Evolutionary conservation across 2,888 invertebrate genomes (phyloP).

Genomic region (Drosophila diplacantha): DNA sequence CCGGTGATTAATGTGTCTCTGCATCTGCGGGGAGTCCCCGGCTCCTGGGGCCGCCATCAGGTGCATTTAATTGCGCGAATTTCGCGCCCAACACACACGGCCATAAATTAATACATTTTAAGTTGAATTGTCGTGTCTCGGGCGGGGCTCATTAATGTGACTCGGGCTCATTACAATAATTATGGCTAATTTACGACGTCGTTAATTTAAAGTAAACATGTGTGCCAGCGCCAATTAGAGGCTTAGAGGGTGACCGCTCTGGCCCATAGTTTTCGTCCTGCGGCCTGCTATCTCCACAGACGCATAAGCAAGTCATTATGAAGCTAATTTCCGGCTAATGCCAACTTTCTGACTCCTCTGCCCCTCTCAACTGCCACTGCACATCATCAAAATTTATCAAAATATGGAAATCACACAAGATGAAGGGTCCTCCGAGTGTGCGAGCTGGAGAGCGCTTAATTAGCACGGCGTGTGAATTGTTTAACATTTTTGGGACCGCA

Average conservation of each 20-base stretch:
- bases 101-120: constrained; percentile 74
- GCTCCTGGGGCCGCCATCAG: constrained; percentile 59
- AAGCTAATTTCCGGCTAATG: constrained; percentile 64
- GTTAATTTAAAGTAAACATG: constrained; percentile 62
- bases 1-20: constrained; percentile 61
- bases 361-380: constrained; percentile 36
- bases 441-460: constrained; percentile 57
- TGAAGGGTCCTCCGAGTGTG: constrained; percentile 22
- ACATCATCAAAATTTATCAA: constrained; percentile 66
- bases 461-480: constrained; percentile 68
- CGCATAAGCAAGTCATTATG: constrained; percentile 50
- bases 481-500: constrained; percentile 66
- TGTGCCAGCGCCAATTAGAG: constrained; percentile 2
- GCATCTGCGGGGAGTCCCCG: constrained; percentile 10
- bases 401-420: constrained; percentile 58
- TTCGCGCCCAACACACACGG: constrained; percentile 49
- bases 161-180: constrained; percentile 73
- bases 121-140: constrained; percentile 67
- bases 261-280: constrained; percentile 7
- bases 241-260: constrained; percentile 14
- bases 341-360: constrained; percentile 35
- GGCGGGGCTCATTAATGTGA: constrained; percentile 56
- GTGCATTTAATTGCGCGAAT: constrained; percentile 76
- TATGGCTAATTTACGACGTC: constrained; percentile 72
- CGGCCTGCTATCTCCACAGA: background rate